Percentiles rank a stretch among this genome's conserved stretches.
Evolutionary conservation across 2,113 vertebrate genomes (phyloP).

Genomic region (Spermophilus dauricus): DNA sequence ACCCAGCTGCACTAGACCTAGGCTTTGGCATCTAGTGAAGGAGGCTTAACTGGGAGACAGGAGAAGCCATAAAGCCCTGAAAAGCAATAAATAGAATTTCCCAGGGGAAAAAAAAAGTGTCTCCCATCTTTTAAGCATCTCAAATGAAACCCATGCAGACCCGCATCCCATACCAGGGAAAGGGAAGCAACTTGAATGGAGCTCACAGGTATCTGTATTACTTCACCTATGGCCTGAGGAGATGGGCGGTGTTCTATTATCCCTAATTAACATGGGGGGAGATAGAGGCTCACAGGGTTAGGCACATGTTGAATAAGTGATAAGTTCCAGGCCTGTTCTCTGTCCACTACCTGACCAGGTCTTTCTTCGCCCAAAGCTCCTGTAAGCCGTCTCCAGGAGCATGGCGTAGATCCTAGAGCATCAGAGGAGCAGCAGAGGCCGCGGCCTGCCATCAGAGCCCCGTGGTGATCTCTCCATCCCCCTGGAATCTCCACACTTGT

Average conservation of each 20-base stretch:
- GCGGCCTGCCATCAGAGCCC: not conserved
- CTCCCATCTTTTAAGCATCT: slow-evolving; percentile 73
- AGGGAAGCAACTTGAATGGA: not conserved
- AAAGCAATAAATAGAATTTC: slow-evolving; percentile 82
- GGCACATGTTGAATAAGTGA: not conserved
- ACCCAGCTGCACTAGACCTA: not conserved
- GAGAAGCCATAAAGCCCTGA: slow-evolving; percentile 75
- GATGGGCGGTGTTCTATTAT: slow-evolving; percentile 28
- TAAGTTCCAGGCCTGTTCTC: not conserved
- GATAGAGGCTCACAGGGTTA: not conserved
- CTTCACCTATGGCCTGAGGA: not conserved
- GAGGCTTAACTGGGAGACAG: slow-evolving; percentile 74
- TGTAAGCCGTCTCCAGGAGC: not conserved
- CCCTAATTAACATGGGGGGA: slow-evolving; percentile 8
- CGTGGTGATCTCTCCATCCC: not conserved
- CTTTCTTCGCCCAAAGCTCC: not conserved
- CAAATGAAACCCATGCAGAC: slow-evolving; percentile 61
- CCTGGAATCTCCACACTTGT: not conserved
- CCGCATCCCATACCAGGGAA: not conserved
- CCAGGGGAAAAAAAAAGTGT: slow-evolving; percentile 60
- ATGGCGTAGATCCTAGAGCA: rapidly evolving
- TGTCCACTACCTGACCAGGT: not conserved
- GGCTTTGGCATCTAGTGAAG: slow-evolving; percentile 73
- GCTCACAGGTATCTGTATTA: not conserved
- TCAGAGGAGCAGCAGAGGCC: not conserved